Conservation (phyloP, 2,113 vertebrate species). For the Nicator chloris region DNA sequence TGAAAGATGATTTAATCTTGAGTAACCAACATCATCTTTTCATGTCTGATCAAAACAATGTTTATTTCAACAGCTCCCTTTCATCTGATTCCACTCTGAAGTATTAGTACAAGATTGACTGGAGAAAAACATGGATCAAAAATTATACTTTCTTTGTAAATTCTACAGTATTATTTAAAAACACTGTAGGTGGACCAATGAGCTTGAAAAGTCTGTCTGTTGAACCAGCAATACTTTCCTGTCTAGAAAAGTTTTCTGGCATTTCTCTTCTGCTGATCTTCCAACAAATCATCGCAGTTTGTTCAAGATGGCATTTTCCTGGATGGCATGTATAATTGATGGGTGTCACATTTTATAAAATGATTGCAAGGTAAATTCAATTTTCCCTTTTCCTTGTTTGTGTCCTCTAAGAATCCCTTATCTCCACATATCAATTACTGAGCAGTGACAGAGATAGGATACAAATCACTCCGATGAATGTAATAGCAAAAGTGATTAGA, state of each 20-base stretch:
- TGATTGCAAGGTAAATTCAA: slow-evolving; percentile 53
- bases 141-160: not conserved
- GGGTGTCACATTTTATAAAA: slow-evolving; percentile 29
- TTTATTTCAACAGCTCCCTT: not conserved
- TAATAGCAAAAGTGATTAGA: slow-evolving; percentile 40
- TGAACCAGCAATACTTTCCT: not conserved
- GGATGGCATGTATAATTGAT: slow-evolving; percentile 42
- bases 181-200: not conserved
- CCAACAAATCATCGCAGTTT: slow-evolving; percentile 20
- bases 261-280: slow-evolving; percentile 10
- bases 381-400: slow-evolving; percentile 47
- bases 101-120: not conserved
- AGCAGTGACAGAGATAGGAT: slow-evolving; percentile 32
- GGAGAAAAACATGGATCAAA: not conserved
- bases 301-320: slow-evolving; percentile 46
- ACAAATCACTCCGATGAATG: slow-evolving; percentile 17
- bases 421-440: slow-evolving; percentile 48
- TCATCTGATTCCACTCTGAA: not conserved
- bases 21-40: not conserved
- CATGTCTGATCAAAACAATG: not conserved
- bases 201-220: not conserved
- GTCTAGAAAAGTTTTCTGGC: slow-evolving; percentile 26
- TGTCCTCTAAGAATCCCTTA: slow-evolving; percentile 54
- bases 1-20: not conserved
- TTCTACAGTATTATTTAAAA: not conserved